Evolutionary conservation across 2,797 vertebrate genomes (phyloP).

Genomic region (Acrossocheilus wenchowensis): DNA sequence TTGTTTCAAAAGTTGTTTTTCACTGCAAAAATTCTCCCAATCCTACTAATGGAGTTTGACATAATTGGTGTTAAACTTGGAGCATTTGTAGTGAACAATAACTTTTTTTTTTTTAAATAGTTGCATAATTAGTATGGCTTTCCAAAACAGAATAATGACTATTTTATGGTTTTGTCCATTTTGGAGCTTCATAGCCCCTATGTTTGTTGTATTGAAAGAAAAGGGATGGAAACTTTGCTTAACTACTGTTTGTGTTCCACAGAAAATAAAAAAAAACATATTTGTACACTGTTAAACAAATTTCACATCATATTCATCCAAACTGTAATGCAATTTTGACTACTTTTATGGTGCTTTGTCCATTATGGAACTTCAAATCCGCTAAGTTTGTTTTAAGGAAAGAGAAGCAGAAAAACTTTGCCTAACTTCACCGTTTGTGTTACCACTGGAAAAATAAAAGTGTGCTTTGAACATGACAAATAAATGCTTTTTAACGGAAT

Average conservation of each 20-base stretch:
- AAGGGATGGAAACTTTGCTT: background rate
- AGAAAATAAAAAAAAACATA: background rate
- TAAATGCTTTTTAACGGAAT: background rate
- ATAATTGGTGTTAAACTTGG: background rate
- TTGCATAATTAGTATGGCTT: background rate
- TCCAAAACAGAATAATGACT: background rate
- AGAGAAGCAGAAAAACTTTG: background rate
- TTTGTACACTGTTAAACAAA: no score
- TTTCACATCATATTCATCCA: background rate
- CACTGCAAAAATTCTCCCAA: background rate
- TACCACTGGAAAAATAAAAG: background rate
- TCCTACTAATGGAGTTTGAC: background rate
- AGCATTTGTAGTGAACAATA: background rate
- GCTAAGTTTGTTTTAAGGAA: background rate
- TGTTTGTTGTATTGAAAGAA: background rate
- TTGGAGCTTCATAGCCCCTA: background rate
- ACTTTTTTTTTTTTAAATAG: background rate
- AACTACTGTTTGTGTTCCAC: background rate
- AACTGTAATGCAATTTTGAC: background rate
- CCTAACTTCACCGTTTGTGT: background rate
- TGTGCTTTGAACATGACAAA: background rate
- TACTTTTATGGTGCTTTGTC: background rate
- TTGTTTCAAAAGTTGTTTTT: background rate
- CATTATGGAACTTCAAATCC: background rate
- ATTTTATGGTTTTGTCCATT: background rate